These are phyloP conservation scores for Cynocephalus volans DNA, from an alignment of 2,113 vertebrate species.

Conservation along the genomic window DNA sequence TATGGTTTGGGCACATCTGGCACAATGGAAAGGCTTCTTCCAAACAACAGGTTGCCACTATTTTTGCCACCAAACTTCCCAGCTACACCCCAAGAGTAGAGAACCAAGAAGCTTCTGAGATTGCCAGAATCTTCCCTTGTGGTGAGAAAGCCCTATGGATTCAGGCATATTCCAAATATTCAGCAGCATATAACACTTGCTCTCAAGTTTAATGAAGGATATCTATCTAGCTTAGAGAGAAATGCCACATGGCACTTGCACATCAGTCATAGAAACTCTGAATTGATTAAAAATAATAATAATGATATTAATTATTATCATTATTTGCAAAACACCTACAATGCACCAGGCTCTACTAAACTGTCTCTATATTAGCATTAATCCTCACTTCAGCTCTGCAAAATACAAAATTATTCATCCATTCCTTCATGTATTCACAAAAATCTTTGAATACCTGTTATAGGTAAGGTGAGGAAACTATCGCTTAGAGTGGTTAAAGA, in stretches of 20 bases:
- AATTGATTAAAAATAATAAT: background rate
- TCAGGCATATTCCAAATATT: background rate
- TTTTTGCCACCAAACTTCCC: background rate
- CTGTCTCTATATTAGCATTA: background rate
- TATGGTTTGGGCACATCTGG: background rate
- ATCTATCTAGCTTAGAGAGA: background rate
- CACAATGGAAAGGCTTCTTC: background rate
- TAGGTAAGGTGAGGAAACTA: background rate
- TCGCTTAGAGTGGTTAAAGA: background rate
- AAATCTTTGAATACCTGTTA: background rate
- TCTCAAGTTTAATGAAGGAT: background rate
- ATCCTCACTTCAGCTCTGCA: background rate
- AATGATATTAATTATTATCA: background rate
- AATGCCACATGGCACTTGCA: background rate
- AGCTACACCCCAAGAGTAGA: background rate
- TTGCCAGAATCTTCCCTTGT: background rate
- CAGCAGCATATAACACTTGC: background rate
- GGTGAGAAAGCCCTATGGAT: background rate
- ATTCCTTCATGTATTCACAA: background rate
- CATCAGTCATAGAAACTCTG: background rate
- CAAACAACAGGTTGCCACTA: background rate
- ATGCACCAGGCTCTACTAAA: background rate
- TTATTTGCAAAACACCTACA: slow-evolving; percentile 6
- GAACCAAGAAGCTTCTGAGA: background rate
- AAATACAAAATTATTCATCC: background rate